Evolutionary conservation across 2,888 invertebrate genomes (phyloP).

Genomic region (Tortrix viridana): DNA sequence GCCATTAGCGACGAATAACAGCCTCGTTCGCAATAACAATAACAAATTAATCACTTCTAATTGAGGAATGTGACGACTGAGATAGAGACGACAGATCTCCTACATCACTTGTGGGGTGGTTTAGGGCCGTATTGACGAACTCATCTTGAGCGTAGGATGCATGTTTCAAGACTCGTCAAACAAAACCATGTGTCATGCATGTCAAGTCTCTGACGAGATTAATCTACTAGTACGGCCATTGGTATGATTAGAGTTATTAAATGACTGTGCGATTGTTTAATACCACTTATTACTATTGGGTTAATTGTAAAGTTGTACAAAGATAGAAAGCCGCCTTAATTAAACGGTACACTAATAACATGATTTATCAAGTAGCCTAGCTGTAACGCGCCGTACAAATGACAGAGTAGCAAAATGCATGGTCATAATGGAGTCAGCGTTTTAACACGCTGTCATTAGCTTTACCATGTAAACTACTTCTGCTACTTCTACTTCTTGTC

Average conservation of each 20-base stretch:
- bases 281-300: conserved; percentile 5
- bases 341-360: neutral
- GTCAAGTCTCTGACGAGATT: neutral
- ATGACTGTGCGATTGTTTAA: conserved; percentile 5
- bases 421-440: no score
- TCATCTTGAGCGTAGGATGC: no score
- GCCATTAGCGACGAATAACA: conserved; percentile 60
- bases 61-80: conserved; percentile 42
- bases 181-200: no score
- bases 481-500: no score
- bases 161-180: no score
- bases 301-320: conserved; percentile 17
- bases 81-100: conserved; percentile 18
- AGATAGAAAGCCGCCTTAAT: conserved; percentile 7
- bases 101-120: neutral
- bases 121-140: no score
- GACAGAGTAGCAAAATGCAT: no score
- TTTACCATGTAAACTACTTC: no score
- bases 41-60: conserved; percentile 59
- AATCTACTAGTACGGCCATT: neutral
- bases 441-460: no score
- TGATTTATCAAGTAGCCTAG: no score
- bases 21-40: conserved; percentile 62
- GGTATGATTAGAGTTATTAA: conserved; percentile 15
- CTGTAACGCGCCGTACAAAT: no score